A percentile compares a stretch with the other conserved stretches of the same genome.
These are phyloP conservation scores for Aphis gossypii DNA, from an alignment of 1,140 invertebrate genomes.

Conservation along the genomic window DNA sequence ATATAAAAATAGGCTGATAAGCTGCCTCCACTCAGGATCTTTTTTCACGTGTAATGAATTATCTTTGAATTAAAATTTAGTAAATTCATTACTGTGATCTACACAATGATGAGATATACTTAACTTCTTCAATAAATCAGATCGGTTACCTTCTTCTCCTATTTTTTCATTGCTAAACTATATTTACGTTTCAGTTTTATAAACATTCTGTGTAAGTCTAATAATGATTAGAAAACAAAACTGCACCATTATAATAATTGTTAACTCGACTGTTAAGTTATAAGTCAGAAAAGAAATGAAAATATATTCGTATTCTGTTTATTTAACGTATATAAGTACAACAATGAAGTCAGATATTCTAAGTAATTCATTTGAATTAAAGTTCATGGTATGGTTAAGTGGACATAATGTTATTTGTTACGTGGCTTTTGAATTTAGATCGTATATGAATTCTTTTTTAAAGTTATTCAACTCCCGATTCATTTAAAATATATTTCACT, in stretches of 20 bases:
- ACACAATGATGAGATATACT: too few relatives aligned
- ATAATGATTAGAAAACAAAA: neutral
- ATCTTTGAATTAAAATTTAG: too few relatives aligned
- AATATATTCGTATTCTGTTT: neutral
- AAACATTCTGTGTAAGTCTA: neutral
- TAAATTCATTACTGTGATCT: too few relatives aligned
- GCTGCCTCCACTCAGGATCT: too few relatives aligned
- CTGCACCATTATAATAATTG: neutral
- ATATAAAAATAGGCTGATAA: too few relatives aligned
- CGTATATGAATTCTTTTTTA: neutral
- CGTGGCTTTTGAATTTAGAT: neutral
- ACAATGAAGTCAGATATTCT: neutral
- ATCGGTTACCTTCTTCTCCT: too few relatives aligned
- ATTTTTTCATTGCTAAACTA: too few relatives aligned
- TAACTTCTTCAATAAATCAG: too few relatives aligned
- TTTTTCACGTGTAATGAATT: too few relatives aligned
- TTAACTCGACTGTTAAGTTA: neutral
- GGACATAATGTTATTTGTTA: neutral
- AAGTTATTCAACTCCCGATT: neutral
- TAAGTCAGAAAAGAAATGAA: neutral
- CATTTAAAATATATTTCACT: neutral
- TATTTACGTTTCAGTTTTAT: neutral
- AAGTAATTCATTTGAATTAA: neutral
- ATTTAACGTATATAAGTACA: neutral
- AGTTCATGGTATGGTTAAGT: neutral